Percentiles rank a stretch among this genome's conserved stretches.
phyloP scores from a whole-genome alignment of 2,113 vertebrate genomes.

The Nannospalax galili region DNA sequence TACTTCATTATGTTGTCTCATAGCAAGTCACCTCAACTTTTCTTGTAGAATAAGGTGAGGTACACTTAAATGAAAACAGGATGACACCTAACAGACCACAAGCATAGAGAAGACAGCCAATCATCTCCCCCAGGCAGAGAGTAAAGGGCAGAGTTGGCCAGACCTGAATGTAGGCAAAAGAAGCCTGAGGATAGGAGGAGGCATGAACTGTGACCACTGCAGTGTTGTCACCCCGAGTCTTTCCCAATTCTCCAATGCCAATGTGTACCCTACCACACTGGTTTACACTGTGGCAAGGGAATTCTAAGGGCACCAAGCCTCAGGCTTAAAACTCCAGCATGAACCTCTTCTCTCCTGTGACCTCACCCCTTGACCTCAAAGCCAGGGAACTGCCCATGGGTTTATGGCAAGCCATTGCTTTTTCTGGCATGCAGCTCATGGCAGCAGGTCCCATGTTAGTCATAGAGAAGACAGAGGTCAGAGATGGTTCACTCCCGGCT shows the following conservation, averaged over 20 bases:
- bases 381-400: background rate
- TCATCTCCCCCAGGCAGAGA: background rate
- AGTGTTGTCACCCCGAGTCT: too few species aligned
- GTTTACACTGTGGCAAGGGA: background rate
- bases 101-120: background rate
- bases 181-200: too few species aligned
- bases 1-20: conserved; percentile 16
- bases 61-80: background rate
- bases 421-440: background rate
- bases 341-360: background rate
- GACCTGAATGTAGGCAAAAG: background rate
- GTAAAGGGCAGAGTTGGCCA: background rate
- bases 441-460: background rate
- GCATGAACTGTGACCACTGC: background rate
- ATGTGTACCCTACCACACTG: background rate
- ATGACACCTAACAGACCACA: background rate
- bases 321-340: background rate
- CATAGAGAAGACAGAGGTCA: background rate
- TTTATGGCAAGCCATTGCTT: background rate
- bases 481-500: background rate
- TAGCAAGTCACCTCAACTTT: background rate
- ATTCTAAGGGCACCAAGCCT: background rate
- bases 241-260: background rate
- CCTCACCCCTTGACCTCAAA: background rate
- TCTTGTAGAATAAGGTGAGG: background rate